Evolutionary conservation across 2,888 invertebrate species (phyloP).

Genomic region (Athalia cordata): DNA sequence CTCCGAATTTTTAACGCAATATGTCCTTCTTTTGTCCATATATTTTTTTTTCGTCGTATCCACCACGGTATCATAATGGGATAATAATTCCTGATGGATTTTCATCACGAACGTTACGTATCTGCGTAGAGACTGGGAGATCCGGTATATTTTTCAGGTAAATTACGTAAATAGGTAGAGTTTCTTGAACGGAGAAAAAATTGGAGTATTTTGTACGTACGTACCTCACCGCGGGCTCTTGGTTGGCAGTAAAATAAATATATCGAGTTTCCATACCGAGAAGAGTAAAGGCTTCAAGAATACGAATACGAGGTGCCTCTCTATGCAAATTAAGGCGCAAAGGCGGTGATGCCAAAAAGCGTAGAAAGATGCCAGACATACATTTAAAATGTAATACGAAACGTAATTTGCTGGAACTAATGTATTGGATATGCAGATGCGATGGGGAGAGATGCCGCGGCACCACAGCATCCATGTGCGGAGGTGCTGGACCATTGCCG

Average conservation of each 20-base stretch:
- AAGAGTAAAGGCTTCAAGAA: not conserved
- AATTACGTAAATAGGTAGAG: too few species aligned
- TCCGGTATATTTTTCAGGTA: too few species aligned
- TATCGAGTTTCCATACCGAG: not conserved
- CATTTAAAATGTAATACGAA: conserved; percentile 48
- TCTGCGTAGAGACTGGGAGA: too few species aligned
- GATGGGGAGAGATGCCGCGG: conserved; percentile 18
- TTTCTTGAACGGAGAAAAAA: not conserved
- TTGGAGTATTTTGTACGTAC: not conserved
- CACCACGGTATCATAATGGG: too few species aligned
- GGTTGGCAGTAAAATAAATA: conserved; percentile 11
- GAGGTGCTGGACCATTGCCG: conserved; percentile 17
- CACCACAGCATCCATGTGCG: not conserved
- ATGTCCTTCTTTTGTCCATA: too few species aligned
- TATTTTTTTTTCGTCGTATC: too few species aligned
- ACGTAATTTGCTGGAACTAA: conserved; percentile 48
- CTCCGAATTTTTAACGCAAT: too few species aligned
- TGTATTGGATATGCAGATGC: conserved; percentile 48
- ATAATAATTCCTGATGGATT: too few species aligned
- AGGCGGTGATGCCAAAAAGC: conserved; percentile 44
- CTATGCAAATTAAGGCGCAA: conserved; percentile 25
- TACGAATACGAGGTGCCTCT: not conserved
- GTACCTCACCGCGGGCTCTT: not conserved
- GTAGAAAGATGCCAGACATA: conserved; percentile 44
- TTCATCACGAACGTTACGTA: too few species aligned